Base-by-base conservation (phyloP, 2,888 invertebrate genomes). In the Drosophila histrio region DNA sequence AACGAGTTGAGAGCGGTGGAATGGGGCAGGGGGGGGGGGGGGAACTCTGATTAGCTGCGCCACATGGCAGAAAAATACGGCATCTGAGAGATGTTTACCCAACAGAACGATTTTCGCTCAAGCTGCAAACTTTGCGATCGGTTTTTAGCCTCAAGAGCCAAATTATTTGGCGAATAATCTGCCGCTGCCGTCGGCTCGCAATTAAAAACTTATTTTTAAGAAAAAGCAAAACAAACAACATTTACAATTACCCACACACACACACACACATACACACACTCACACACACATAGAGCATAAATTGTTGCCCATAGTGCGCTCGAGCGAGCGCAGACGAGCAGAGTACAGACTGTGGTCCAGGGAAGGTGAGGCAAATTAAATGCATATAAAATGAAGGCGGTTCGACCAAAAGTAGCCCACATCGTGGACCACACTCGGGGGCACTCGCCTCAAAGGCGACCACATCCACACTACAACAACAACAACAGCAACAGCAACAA, bases 81-180 rank as follows among this genome's bases (percentile, higher is more conserved):
- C 54, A 50, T 32, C 44, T 38, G 54, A 58, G 54, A 58, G 72
- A 71, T 58, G 64, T 71, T 73, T 73, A 70, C 43, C 65, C 65
- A 76, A 73, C 72, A 72, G 66, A 74, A 77, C 67, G 66, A 73
- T 76, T 71, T 59, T 58, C 77, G 66, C 77, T 76, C 72, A 71
- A 66, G 73, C 73, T 73, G 77, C 77, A 74, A 76, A 65, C 50
- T 65, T 67, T 72, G 66, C 77, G 52, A 68, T 68, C 57, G 47
- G 44, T 41, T 71, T 60, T 44, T 34, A 41, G 72, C 76, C 63
- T 44, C 64, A 77, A 77, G 77, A 84, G 82, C 89, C 88, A 90
- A 90, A 90, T 90, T 88, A 90, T 90, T 90, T 90, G 89, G 90
- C 90, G 90, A 88, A 88, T 90, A 90, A 90, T 90, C 90, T 90